These are phyloP conservation scores for Drosophila rellima DNA, from an alignment of 2,888 invertebrate species.

Conservation along the genomic window DNA sequence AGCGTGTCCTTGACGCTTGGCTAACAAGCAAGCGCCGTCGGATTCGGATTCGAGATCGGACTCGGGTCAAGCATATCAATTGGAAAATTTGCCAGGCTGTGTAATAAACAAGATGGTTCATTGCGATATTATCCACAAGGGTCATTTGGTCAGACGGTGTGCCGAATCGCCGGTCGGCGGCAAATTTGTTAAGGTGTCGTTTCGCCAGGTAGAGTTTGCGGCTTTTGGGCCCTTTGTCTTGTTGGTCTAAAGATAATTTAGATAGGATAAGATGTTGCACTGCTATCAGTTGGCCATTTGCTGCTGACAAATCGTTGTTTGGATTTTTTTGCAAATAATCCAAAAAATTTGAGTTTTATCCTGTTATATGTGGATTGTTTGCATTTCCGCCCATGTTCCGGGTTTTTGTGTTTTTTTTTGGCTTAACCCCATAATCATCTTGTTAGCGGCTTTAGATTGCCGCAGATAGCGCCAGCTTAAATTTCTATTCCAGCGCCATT, in stretches of 20 bases:
- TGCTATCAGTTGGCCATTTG: constrained; percentile 34
- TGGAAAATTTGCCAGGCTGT: constrained; percentile 81
- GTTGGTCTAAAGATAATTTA: constrained; percentile 61
- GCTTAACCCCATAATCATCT: constrained; percentile 72
- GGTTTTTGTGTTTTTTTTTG: too few relatives aligned
- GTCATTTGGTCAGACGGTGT: constrained; percentile 55
- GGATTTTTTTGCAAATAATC: constrained; percentile 74
- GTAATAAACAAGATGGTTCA: constrained; percentile 83
- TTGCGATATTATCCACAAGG: constrained; percentile 59
- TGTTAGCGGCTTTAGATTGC: constrained; percentile 74
- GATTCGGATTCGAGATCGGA: too few relatives aligned
- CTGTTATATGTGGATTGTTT: constrained; percentile 70
- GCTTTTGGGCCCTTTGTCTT: constrained; percentile 29
- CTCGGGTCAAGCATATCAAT: constrained; percentile 50
- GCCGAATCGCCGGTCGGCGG: constrained; percentile 77
- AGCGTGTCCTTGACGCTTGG: constrained; percentile 71
- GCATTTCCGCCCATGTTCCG: constrained; percentile 81
- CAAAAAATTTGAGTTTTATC: constrained; percentile 55
- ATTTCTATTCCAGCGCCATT: constrained; percentile 71
- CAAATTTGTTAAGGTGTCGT: constrained; percentile 62
- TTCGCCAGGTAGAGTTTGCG: constrained; percentile 50
- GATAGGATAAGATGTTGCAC: constrained; percentile 77
- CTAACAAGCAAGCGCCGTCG: constrained; percentile 65
- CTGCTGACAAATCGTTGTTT: constrained; percentile 83
- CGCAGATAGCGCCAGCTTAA: constrained; percentile 56